Base-by-base conservation (phyloP, 2,888 invertebrate species). In the Caradrina clavipalpis region DNA sequence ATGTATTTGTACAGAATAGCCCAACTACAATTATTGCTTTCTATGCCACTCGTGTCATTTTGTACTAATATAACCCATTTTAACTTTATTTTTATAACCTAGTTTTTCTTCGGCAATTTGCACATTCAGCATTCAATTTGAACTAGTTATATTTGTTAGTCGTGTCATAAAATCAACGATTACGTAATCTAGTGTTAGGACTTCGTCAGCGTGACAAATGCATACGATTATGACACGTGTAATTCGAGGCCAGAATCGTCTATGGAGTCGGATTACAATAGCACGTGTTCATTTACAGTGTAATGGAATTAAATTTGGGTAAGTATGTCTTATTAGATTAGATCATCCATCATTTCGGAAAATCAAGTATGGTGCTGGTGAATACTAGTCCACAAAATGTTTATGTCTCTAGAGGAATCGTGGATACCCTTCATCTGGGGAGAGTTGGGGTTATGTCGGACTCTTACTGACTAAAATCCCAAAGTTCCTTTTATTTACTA, bases 191-290 rank as follows among this genome's bases (percentile, higher is more conserved):
- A 69, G 26, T 39, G n/a, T 26, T n/a, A 21, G 39, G 8, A 39
- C 2, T 10, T 35, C 22, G 15, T 8, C 22, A 17, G 42, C 35
- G 22, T 21, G 51, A 50, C 65, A 61, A 72, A 59, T 60, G 59
- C 56, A 53, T 35, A 11, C 7, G 13, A 26, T 58, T 62, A 54
- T 54, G 57, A 19, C 65, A 26, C 26, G 39, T 56, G 67, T 53
- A 68, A 70, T 39, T 39, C 26, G 19, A 77, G 11, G 60, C 61
- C 50, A 57, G n/a, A 19, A 45, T 45, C 26, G 45, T 17, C 2
- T 0, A 17, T 15, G 31, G 82, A 58, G 26, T 69, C 54, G 49
- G 10, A 8, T 69, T 55, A 54, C 54, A 2, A 13, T 35, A 22
- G 39, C 68, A 53, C 57, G 57, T 61, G 64, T 55, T 13, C 42